phyloP scores from a whole-genome alignment of 2,888 invertebrate species.

The Drosophila setosimentum region DNA sequence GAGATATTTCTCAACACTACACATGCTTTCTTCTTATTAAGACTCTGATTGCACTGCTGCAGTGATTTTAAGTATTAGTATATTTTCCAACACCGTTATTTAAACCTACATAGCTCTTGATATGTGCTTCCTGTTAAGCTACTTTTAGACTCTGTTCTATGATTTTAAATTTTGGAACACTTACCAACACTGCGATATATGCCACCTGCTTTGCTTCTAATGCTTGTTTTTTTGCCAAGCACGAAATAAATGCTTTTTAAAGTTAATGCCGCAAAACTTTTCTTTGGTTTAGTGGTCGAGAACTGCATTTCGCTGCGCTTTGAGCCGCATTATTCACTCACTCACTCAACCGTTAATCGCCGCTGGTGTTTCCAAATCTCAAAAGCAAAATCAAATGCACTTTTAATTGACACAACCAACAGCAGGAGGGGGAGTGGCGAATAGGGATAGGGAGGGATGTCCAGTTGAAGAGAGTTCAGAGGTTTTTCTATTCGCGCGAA shows the following conservation, averaged over 20 bases:
- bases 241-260: constrained; percentile 6
- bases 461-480: constrained; percentile 28
- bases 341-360: constrained; percentile 50
- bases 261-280: constrained; percentile 37
- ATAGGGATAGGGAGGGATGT: neutral
- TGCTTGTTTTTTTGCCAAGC: constrained; percentile 8
- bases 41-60: neutral
- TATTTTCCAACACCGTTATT: neutral
- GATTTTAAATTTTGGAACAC: neutral
- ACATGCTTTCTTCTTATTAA: neutral
- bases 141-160: neutral
- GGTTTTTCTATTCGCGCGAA: constrained; percentile 38
- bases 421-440: neutral
- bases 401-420: constrained; percentile 70
- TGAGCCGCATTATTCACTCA: constrained; percentile 45
- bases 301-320: constrained; percentile 52
- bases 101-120: neutral
- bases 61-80: neutral
- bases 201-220: neutral
- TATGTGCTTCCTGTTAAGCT: neutral
- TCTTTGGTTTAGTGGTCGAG: constrained; percentile 16
- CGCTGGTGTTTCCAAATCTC: constrained; percentile 16
- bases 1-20: neutral
- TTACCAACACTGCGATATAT: neutral
- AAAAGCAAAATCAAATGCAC: constrained; percentile 45